Conservation (phyloP, 1,140 invertebrate genomes). For the Tetramorium alpestre region DNA sequence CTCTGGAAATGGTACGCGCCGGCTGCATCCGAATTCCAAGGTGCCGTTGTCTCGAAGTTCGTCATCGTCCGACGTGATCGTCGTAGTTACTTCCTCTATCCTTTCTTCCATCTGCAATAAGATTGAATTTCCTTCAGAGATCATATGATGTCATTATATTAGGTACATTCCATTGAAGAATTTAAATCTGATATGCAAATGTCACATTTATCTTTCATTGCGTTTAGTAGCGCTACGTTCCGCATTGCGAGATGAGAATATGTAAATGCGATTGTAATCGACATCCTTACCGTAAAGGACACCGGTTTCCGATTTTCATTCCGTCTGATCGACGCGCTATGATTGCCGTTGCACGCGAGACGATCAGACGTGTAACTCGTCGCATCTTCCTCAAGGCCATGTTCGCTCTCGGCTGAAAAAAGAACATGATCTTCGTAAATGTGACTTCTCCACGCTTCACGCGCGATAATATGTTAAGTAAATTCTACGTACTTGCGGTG, state of each 20-base stretch:
- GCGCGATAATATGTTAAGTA: constrained; percentile 20
- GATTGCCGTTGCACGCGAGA: constrained; percentile 79
- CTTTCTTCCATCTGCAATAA: constrained; percentile 86
- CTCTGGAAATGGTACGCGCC: constrained; percentile 90
- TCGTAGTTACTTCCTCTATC: constrained; percentile 85
- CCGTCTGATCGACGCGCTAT: constrained; percentile 70
- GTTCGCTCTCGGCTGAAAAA: constrained; percentile 73
- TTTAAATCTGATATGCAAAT: constrained; percentile 24
- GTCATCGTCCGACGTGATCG: constrained; percentile 81
- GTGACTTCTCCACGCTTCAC: not conserved
- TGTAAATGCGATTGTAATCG: not conserved
- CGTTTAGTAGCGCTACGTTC: not conserved
- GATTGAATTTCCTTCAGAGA: not conserved
- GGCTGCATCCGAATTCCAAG: constrained; percentile 76
- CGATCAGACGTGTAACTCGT: constrained; percentile 68
- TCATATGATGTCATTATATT: not conserved
- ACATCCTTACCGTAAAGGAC: constrained; percentile 79
- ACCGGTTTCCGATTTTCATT: constrained; percentile 74
- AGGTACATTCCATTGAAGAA: not conserved
- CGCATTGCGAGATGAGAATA: not conserved
- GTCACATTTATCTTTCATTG: not conserved
- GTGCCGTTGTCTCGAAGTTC: constrained; percentile 75
- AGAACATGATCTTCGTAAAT: constrained; percentile 12
- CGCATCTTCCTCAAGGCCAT: constrained; percentile 73
- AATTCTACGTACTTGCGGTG: constrained; percentile 47